phyloP scores from a whole-genome alignment of 2,113 vertebrate species.

The Falco punctatus region DNA sequence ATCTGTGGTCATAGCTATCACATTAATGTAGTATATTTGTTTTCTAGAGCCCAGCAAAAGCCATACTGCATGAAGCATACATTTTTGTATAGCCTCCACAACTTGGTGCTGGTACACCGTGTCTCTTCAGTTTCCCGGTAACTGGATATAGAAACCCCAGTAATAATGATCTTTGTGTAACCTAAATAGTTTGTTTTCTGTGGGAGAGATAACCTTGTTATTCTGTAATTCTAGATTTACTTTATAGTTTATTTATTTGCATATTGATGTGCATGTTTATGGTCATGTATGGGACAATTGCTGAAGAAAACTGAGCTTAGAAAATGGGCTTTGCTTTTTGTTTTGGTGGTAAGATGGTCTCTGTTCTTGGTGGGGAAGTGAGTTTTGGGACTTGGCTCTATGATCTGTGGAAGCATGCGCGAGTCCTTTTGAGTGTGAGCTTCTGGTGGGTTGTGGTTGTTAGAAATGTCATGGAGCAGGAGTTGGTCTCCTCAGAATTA shows the following conservation, averaged over 20 bases:
- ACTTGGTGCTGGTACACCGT: not conserved
- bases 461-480: fast-evolving
- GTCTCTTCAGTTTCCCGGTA: not conserved
- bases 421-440: not conserved
- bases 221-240: not conserved
- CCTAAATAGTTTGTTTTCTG: not conserved
- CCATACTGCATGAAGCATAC: fast-evolving
- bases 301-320: not conserved
- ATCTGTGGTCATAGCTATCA: not conserved
- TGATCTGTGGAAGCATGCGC: not conserved
- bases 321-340: not conserved
- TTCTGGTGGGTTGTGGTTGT: not conserved
- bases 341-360: not conserved
- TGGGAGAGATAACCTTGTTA: not conserved
- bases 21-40: fast-evolving
- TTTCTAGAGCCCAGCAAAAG: not conserved
- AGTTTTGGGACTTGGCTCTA: not conserved
- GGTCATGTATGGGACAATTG: not conserved
- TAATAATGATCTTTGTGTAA: not conserved
- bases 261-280: not conserved
- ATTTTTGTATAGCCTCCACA: not conserved
- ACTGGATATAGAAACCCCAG: not conserved
- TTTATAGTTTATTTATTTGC: not conserved
- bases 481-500: not conserved
- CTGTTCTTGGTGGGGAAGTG: not conserved